Evolutionary conservation across 2,797 vertebrate genomes (phyloP).

Genomic region (Coendou prehensilis): DNA sequence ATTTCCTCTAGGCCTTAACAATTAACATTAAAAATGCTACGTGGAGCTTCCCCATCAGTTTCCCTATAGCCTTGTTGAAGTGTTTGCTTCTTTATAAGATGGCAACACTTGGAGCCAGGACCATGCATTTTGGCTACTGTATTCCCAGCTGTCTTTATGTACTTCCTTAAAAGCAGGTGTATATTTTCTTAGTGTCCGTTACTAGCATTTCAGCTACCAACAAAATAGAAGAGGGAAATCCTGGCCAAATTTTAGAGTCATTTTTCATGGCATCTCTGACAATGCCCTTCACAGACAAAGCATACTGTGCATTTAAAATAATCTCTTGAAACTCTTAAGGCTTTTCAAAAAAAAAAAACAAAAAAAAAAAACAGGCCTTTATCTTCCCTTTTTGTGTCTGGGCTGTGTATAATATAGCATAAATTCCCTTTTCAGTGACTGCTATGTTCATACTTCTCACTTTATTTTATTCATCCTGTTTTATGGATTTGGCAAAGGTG

Average conservation of each 20-base stretch:
- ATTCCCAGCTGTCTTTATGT: conserved; percentile 41
- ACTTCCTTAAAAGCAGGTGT: conserved; percentile 65
- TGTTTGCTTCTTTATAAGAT: background rate
- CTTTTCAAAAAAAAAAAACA: background rate
- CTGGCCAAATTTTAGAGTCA: conserved; percentile 47
- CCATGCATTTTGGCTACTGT: background rate
- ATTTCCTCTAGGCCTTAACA: conserved; percentile 10
- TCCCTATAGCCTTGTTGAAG: background rate
- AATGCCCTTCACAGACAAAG: conserved; percentile 34
- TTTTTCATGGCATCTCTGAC: conserved; percentile 50
- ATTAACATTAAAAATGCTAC: conserved; percentile 36
- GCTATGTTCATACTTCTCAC: conserved; percentile 13
- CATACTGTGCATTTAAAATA: conserved; percentile 46
- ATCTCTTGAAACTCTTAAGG: conserved; percentile 60
- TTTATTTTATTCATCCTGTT: conserved; percentile 71
- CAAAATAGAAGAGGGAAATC: conserved; percentile 54
- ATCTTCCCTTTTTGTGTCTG: conserved; percentile 36
- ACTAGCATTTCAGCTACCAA: conserved; percentile 17
- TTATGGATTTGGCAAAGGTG: conserved; percentile 68
- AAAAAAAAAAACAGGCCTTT: background rate
- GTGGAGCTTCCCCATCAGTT: background rate
- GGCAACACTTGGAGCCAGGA: background rate
- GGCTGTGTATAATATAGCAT: background rate
- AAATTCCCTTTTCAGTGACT: conserved; percentile 38
- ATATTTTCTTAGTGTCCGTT: conserved; percentile 62